Evolutionary conservation across 2,888 invertebrate species (phyloP).

Genomic region (Geotrupes spiniger): DNA sequence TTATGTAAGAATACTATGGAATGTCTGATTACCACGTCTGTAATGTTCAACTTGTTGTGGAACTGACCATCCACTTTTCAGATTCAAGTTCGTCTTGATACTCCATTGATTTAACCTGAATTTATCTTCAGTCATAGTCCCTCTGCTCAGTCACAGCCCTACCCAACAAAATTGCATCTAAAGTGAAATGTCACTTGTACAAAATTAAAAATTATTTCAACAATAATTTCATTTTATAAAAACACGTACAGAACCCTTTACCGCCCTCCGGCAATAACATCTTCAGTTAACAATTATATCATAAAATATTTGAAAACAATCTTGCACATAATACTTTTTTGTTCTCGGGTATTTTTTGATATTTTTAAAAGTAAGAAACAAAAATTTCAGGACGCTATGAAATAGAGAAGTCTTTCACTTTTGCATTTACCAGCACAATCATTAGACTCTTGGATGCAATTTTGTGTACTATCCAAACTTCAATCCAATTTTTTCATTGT

Average conservation of each 20-base stretch:
- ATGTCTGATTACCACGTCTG: conserved; percentile 60
- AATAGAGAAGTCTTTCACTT: background rate
- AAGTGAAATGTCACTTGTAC: conserved; percentile 14
- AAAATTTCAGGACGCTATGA: no score
- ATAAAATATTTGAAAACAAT: no score
- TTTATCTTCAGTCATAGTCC: conserved; percentile 77
- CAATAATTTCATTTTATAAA: no score
- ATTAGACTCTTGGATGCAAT: conserved; percentile 44
- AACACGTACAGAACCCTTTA: no score
- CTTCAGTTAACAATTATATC: no score
- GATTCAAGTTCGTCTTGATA: conserved; percentile 95
- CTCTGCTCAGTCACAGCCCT: conserved; percentile 66
- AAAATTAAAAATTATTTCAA: no score
- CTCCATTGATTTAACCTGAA: conserved; percentile 92
- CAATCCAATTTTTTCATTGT: conserved; percentile 34
- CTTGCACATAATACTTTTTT: no score
- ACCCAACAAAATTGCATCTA: conserved; percentile 25
- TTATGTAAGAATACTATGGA: background rate
- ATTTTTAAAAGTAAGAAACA: no score
- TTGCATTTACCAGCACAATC: conserved; percentile 42
- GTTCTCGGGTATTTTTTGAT: no score
- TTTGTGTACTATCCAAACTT: conserved; percentile 45
- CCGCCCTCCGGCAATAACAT: no score
- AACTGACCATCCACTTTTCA: conserved; percentile 74
- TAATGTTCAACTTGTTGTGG: conserved; percentile 88